A percentile compares a stretch with the other conserved stretches of the same genome.
Conservation (phyloP, 2,113 vertebrate species). For the Chrysochloris asiatica region DNA sequence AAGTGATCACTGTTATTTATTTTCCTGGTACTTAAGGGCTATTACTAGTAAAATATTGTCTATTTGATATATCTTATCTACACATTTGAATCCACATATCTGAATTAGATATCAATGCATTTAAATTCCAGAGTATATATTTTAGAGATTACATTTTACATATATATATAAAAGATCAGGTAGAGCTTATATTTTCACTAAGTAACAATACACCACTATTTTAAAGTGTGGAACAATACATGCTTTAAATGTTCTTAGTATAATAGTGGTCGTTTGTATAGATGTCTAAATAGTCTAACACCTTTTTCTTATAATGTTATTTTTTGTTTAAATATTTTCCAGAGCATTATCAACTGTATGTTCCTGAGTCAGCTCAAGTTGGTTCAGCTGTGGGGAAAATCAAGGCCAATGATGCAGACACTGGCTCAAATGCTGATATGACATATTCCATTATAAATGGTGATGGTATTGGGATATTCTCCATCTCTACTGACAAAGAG, state of each 20-base stretch:
- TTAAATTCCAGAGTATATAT: neutral
- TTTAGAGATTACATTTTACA: neutral
- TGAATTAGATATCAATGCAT: neutral
- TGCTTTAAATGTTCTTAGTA: neutral
- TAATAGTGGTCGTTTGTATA: neutral
- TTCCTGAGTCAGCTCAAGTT: slow-evolving; percentile 96
- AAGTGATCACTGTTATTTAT: neutral
- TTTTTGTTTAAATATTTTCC: slow-evolving; percentile 60
- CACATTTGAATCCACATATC: neutral
- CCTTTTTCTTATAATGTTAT: neutral
- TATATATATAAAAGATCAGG: neutral
- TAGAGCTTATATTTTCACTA: neutral
- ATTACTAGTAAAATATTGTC: neutral
- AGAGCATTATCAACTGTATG: slow-evolving; percentile 98
- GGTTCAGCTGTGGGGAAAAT: slow-evolving; percentile 98
- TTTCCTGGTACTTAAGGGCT: neutral
- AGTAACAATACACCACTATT: neutral
- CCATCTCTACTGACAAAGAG: slow-evolving; percentile 94
- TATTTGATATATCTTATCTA: neutral
- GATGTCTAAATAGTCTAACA: neutral
- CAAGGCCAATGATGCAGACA: slow-evolving; percentile 96
- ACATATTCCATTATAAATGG: slow-evolving; percentile 96
- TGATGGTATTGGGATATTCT: slow-evolving; percentile 92
- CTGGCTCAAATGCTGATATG: slow-evolving; percentile 95
- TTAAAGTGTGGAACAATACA: neutral